These are phyloP conservation scores for Epirrhoe tristata DNA, from an alignment of 2,888 invertebrate species.

Conservation along the genomic window DNA sequence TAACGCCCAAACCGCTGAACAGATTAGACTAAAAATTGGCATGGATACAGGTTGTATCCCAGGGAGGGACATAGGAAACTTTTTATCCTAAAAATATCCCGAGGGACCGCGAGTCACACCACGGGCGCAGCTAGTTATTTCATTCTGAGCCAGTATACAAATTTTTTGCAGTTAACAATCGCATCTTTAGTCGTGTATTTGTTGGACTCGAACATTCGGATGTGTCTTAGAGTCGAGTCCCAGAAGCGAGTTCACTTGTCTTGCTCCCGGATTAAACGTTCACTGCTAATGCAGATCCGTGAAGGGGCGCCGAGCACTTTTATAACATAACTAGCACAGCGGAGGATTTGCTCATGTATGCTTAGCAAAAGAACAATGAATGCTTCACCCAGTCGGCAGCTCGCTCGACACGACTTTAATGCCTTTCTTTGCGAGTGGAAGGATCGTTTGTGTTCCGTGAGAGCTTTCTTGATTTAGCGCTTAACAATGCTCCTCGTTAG, in stretches of 20 bases:
- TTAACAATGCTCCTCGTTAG: slow-evolving; percentile 7
- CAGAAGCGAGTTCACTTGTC: slow-evolving; percentile 37
- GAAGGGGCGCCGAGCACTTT: slow-evolving; percentile 49
- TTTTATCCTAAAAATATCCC: too few species aligned
- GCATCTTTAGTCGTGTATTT: too few species aligned
- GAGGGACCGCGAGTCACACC: too few species aligned
- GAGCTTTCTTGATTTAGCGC: slow-evolving; percentile 27
- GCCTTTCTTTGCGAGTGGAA: slow-evolving; percentile 33
- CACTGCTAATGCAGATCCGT: slow-evolving; percentile 51
- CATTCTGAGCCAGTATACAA: too few species aligned
- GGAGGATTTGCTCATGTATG: slow-evolving; percentile 50
- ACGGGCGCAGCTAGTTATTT: too few species aligned
- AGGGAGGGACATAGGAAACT: too few species aligned
- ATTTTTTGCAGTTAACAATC: too few species aligned
- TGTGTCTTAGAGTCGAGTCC: too few species aligned
- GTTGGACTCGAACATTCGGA: too few species aligned
- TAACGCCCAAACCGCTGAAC: too few species aligned
- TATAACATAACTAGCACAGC: slow-evolving; percentile 43
- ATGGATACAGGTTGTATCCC: too few species aligned
- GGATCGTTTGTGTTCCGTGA: slow-evolving; percentile 22
- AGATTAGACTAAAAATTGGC: too few species aligned
- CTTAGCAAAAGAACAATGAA: slow-evolving; percentile 55
- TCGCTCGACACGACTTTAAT: slow-evolving; percentile 39
- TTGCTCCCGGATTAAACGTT: slow-evolving; percentile 52
- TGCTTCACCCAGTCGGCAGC: slow-evolving; percentile 47